phyloP scores from a whole-genome alignment of 2,797 vertebrate genomes.

The Perdix hodgsoniae region DNA sequence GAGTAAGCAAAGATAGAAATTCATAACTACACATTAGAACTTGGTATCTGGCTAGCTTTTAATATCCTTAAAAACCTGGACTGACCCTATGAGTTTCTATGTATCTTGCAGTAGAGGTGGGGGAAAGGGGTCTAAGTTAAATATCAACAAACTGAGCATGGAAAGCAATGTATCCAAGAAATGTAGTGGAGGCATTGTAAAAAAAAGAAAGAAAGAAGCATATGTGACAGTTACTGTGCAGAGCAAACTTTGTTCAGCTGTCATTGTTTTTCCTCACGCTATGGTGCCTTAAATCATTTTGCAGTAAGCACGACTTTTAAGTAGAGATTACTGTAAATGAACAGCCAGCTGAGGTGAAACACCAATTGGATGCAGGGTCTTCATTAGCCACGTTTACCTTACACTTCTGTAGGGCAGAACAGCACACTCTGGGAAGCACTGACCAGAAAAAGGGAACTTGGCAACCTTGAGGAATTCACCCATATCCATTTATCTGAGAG shows the following conservation, averaged over 20 bases:
- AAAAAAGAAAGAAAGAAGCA: not conserved
- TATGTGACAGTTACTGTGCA: not conserved
- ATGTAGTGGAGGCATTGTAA: not conserved
- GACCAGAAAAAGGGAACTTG: not conserved
- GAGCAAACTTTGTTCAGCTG: not conserved
- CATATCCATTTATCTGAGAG: not conserved
- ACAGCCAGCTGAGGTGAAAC: not conserved
- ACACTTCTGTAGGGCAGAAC: not conserved
- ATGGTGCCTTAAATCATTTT: not conserved
- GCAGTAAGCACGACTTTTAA: not conserved
- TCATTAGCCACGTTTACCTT: not conserved
- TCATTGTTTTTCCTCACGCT: not conserved
- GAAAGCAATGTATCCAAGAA: not conserved
- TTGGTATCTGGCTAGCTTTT: not conserved
- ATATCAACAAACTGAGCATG: not conserved
- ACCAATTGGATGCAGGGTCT: not conserved
- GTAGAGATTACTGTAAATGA: not conserved
- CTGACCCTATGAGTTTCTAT: not conserved
- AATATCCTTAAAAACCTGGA: not conserved
- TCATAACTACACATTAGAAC: not conserved
- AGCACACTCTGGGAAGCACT: not conserved
- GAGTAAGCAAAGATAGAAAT: constrained; percentile 3
- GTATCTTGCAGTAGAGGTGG: not conserved
- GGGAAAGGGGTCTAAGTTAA: not conserved
- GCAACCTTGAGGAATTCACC: not conserved